These are phyloP conservation scores for Tolmerus cingulatus DNA, from an alignment of 2,888 invertebrate genomes.

Conservation along the genomic window DNA sequence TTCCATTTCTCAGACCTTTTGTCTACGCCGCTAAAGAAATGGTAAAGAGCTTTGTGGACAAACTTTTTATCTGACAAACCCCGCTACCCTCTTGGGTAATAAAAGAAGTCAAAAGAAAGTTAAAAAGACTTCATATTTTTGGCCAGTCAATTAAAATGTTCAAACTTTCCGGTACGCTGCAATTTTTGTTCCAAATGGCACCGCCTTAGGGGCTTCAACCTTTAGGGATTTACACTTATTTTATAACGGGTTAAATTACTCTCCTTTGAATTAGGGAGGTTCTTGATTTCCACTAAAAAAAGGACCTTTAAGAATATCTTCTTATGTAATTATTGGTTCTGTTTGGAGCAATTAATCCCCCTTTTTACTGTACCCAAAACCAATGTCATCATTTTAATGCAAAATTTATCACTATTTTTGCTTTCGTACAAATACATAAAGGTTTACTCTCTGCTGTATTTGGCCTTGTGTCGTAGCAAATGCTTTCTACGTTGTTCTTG, in stretches of 20 bases:
- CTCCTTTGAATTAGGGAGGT: background rate
- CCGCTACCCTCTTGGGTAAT: constrained; percentile 11
- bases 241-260: background rate
- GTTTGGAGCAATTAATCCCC: too few species aligned
- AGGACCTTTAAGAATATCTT: background rate
- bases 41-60: constrained; percentile 34
- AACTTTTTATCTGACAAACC: constrained; percentile 20
- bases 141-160: constrained; percentile 29
- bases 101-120: constrained; percentile 28
- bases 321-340: too few species aligned
- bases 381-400: too few species aligned
- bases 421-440: too few species aligned
- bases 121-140: constrained; percentile 38
- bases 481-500: too few species aligned
- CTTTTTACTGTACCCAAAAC: too few species aligned
- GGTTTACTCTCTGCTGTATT: too few species aligned
- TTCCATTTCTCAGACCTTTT: constrained; percentile 48
- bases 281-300: background rate
- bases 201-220: background rate
- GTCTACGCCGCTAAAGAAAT: constrained; percentile 7
- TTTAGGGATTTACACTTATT: background rate
- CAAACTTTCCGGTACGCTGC: constrained; percentile 14
- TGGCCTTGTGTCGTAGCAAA: too few species aligned
- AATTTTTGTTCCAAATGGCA: background rate
- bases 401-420: too few species aligned